phyloP scores from a whole-genome alignment of 2,888 invertebrate genomes.

The Xylota sylvarum region DNA sequence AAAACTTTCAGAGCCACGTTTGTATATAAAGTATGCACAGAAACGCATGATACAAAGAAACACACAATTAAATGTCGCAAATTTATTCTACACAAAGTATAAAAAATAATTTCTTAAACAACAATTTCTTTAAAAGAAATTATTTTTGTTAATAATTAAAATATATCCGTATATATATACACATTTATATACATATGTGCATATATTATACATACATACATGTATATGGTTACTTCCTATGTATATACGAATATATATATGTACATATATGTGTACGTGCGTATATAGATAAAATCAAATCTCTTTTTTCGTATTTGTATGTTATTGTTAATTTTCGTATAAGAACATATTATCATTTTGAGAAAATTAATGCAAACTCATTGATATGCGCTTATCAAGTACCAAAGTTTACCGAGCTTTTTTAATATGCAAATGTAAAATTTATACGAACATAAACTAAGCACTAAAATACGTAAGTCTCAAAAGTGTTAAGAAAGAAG shows the following conservation, averaged over 20 bases:
- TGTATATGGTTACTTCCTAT: not conserved
- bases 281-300: slow-evolving; percentile 80
- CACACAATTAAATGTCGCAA: slow-evolving; percentile 61
- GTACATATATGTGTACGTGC: slow-evolving; percentile 68
- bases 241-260: slow-evolving; percentile 51
- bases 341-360: slow-evolving; percentile 82
- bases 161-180: slow-evolving; percentile 44
- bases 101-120: slow-evolving; percentile 48
- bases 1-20: slow-evolving; percentile 13
- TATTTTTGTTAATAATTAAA: slow-evolving; percentile 59
- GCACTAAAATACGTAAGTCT: not conserved
- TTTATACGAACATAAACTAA: slow-evolving; percentile 4
- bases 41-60: slow-evolving; percentile 70
- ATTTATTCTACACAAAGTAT: slow-evolving; percentile 57
- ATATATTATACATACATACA: slow-evolving; percentile 24
- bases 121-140: slow-evolving; percentile 54
- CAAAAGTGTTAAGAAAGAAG: too few relatives aligned
- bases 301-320: slow-evolving; percentile 85
- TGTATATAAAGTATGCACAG: slow-evolving; percentile 55
- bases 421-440: slow-evolving; percentile 33
- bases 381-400: slow-evolving; percentile 81
- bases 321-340: slow-evolving; percentile 84
- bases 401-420: slow-evolving; percentile 79
- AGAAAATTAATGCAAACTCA: slow-evolving; percentile 84
- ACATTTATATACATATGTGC: slow-evolving; percentile 22